phyloP scores from a whole-genome alignment of 1,140 invertebrate species.

The Drosophila tsacasi region DNA sequence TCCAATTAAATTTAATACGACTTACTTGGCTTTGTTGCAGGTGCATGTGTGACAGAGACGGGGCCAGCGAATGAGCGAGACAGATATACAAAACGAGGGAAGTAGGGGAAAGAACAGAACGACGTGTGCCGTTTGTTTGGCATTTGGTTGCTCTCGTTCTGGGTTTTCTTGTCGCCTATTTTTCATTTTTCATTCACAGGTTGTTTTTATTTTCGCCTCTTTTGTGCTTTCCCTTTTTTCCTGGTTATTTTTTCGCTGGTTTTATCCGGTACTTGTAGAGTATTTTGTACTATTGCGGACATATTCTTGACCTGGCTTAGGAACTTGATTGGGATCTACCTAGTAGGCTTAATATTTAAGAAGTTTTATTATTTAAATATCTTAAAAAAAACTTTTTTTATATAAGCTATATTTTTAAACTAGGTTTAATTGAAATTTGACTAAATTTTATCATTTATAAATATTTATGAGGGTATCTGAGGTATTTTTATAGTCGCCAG shows the following conservation, averaged over 20 bases:
- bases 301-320: conserved; percentile 17
- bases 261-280: conserved; percentile 3
- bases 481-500: background rate
- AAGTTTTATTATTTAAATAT: background rate
- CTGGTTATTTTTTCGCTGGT: background rate
- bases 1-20: conserved; percentile 85
- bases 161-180: conserved; percentile 27
- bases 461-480: too few species aligned
- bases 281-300: background rate
- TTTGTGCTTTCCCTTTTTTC: conserved; percentile 9
- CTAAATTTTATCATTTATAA: background rate
- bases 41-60: conserved; percentile 36
- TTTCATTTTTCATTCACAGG: conserved; percentile 37
- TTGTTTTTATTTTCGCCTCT: conserved; percentile 63
- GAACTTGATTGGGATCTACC: background rate
- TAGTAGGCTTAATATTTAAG: too few species aligned
- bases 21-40: conserved; percentile 74
- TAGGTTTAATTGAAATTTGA: too few species aligned
- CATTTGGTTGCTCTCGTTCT: conserved; percentile 66
- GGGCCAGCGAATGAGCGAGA: background rate
- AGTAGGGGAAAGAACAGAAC: conserved; percentile 6
- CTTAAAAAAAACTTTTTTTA: too few species aligned
- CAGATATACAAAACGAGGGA: background rate
- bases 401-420: too few species aligned
- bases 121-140: conserved; percentile 63